A percentile compares a stretch with the other conserved stretches of the same genome.
Conservation (phyloP, 2,113 vertebrate genomes). For the Vicugna pacos region DNA sequence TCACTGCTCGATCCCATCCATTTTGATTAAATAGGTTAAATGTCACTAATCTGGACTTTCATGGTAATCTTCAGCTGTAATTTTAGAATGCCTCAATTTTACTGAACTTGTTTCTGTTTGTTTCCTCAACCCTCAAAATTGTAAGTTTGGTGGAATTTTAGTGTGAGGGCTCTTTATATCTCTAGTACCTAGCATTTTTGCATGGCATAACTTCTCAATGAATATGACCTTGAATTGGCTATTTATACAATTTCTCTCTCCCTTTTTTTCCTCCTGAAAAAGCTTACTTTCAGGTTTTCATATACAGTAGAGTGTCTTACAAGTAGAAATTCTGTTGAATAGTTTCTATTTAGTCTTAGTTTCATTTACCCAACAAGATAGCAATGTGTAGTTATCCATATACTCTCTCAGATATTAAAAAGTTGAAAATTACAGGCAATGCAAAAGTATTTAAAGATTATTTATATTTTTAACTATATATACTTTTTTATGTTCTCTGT, state of each 20-base stretch:
- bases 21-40: not conserved
- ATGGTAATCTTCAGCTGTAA: not conserved
- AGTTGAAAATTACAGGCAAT: not conserved
- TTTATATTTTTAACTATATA: not conserved
- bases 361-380: not conserved
- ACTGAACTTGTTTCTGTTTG: not conserved
- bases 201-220: not conserved
- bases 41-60: not conserved
- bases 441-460: not conserved
- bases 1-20: accelerated
- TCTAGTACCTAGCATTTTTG: not conserved
- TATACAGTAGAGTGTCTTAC: not conserved
- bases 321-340: not conserved
- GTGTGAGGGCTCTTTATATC: not conserved
- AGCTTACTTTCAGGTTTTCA: not conserved
- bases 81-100: not conserved
- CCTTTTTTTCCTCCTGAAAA: not conserved
- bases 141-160: not conserved
- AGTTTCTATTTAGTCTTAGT: not conserved
- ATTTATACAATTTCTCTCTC: not conserved
- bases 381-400: not conserved
- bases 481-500: not conserved
- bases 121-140: not conserved
- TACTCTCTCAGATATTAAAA: not conserved
- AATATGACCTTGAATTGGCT: not conserved